phyloP scores from a whole-genome alignment of 2,797 vertebrate genomes.

The Epinephelus malabaricus region DNA sequence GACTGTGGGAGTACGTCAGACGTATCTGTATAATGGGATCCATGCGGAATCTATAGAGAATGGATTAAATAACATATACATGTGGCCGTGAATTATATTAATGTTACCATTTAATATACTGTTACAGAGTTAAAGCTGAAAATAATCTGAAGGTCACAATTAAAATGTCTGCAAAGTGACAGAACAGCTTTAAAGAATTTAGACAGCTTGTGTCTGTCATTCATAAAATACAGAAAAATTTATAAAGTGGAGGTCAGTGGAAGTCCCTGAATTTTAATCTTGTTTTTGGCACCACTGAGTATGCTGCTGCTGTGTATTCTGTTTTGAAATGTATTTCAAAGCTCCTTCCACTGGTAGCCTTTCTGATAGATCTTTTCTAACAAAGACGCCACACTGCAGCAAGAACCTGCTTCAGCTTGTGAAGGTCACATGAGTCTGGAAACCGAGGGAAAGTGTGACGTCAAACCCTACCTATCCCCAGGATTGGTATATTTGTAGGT shows the following conservation, averaged over 20 bases:
- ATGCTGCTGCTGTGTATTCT: neutral
- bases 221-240: neutral
- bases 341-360: conserved; percentile 6
- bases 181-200: no score
- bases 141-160: no score
- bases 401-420: conserved; percentile 12
- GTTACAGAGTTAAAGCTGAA: no score
- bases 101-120: no score
- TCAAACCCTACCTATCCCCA: conserved; percentile 34
- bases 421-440: conserved; percentile 33
- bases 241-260: neutral
- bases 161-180: no score
- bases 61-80: neutral
- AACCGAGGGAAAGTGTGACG: conserved; percentile 21
- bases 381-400: conserved; percentile 38
- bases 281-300: neutral
- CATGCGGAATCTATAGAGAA: neutral
- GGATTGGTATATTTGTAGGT: conserved; percentile 24
- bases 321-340: conserved; percentile 36
- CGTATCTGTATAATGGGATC: neutral
- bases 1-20: neutral
- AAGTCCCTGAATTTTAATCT: conserved; percentile 8
- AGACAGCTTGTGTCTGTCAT: neutral
- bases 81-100: no score
- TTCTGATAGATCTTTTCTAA: conserved; percentile 12